A percentile compares a stretch with the other conserved stretches of the same genome.
Conservation (phyloP, 2,113 vertebrate species). For the Larimichthys crocea region DNA sequence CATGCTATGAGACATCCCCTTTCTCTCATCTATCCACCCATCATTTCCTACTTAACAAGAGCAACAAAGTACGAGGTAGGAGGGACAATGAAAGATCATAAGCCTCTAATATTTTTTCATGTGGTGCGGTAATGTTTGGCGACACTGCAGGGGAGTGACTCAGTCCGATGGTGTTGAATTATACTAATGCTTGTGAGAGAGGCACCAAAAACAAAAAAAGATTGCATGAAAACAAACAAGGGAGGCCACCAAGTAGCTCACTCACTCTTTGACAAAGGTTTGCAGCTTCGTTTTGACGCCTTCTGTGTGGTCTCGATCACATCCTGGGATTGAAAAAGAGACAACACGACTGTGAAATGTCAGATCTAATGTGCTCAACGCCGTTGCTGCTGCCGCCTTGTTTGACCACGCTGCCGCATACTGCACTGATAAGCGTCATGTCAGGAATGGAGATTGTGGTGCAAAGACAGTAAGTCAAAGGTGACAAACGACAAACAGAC, state of each 20-base stretch:
- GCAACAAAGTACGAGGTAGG: background rate
- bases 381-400: background rate
- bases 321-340: constrained; percentile 79
- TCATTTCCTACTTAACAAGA: constrained; percentile 18
- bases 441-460: constrained; percentile 16
- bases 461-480: background rate
- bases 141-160: constrained; percentile 16
- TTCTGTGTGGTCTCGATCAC: constrained; percentile 90
- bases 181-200: constrained; percentile 5
- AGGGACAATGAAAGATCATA: background rate
- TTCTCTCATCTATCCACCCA: constrained; percentile 18
- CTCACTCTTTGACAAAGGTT: constrained; percentile 93
- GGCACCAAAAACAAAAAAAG: background rate
- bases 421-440: constrained; percentile 5
- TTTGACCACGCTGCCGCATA: background rate
- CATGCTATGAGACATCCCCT: background rate
- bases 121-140: background rate
- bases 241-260: constrained; percentile 25
- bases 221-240: constrained; percentile 11
- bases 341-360: constrained; percentile 15
- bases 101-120: constrained; percentile 2
- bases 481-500: background rate
- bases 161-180: background rate
- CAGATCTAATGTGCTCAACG: background rate
- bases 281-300: constrained; percentile 89